Evolutionary conservation across 2,113 vertebrate species (phyloP), one percentile per base, ranked within the genome.

Genomic region (Micronycteris hirsuta): DNA sequence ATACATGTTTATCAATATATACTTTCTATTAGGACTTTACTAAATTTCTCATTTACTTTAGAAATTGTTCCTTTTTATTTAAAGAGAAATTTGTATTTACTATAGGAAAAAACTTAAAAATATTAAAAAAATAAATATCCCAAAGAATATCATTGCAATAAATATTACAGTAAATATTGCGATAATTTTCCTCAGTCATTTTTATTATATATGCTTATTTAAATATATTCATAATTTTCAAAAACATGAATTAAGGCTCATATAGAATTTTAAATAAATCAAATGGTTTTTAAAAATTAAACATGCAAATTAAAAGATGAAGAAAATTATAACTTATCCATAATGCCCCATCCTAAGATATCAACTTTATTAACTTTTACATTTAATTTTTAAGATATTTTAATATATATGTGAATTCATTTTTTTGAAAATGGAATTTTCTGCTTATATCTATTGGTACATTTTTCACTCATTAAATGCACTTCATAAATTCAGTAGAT

Each of bases 321-420:
- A 83, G 4, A 93, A 80, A 80, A 91, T 73, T 52, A 38, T 68
- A 81, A 54, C 14, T 91, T 52, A 58, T 14, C 1, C 22, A 83
- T 71, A 93, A 67, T 54, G 76, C 15, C 31, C 47, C 13, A 19
- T 19, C 9, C 26, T 22, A 20, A 80, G 6, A 38, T 87, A 67
- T 56, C 65, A 26, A 71, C 26, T 71, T 83, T 70, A 71, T 84
- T 54, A 45, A 91, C 22, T 58, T 88, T 85, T 88, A 33, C 56
- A 22, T 88, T 47, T 96, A 26, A 65, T 65, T 17, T 81, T 82
- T 81, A 19, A 71, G 67, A 67, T 78, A 85, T 65, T 94, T 96
- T 67, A 36, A 43, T 63, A 54, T 68, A 11, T 1, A 38, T 73
- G 52, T 54, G 61, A 58, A 43, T 81, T 16, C 2, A 56, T 16